These are phyloP conservation scores for Mystacides longicornis DNA, from an alignment of 2,888 invertebrate species.

Conservation along the genomic window DNA sequence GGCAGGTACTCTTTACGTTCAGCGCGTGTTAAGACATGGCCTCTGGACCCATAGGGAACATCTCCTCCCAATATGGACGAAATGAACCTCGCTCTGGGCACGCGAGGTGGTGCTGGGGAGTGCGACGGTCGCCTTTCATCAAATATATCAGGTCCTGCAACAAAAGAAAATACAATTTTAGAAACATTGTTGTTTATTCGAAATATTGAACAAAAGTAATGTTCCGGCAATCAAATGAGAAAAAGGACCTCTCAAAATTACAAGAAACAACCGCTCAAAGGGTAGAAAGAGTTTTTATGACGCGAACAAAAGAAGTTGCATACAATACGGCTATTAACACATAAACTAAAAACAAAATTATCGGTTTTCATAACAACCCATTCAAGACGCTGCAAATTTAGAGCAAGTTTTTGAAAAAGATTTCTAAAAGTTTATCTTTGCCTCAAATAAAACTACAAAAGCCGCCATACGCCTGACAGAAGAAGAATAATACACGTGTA, in stretches of 20 bases:
- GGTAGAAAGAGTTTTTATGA: too few relatives aligned
- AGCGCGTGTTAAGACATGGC: slow-evolving; percentile 72
- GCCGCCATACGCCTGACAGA: neutral
- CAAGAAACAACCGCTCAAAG: too few relatives aligned
- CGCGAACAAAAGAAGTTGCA: too few relatives aligned
- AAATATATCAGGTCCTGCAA: slow-evolving; percentile 37
- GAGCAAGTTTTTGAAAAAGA: neutral
- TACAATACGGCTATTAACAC: too few relatives aligned
- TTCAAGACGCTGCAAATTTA: neutral
- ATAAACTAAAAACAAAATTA: too few relatives aligned
- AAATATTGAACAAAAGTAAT: too few relatives aligned
- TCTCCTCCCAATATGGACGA: slow-evolving; percentile 77
- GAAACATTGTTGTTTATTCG: too few relatives aligned
- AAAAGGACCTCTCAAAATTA: too few relatives aligned
- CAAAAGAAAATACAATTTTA: slow-evolving; percentile 27
- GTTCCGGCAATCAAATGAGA: too few relatives aligned
- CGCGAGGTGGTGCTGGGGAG: slow-evolving; percentile 35
- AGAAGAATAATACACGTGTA: too few relatives aligned
- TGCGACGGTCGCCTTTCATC: slow-evolving; percentile 32
- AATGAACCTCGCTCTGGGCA: slow-evolving; percentile 62
- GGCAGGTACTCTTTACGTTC: slow-evolving; percentile 74
- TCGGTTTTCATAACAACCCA: too few relatives aligned
- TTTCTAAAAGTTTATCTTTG: neutral
- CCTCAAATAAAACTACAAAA: slow-evolving; percentile 1
- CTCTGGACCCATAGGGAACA: slow-evolving; percentile 72